Conservation (phyloP, 2,797 vertebrate species). For the Adelosebastes latens region DNA sequence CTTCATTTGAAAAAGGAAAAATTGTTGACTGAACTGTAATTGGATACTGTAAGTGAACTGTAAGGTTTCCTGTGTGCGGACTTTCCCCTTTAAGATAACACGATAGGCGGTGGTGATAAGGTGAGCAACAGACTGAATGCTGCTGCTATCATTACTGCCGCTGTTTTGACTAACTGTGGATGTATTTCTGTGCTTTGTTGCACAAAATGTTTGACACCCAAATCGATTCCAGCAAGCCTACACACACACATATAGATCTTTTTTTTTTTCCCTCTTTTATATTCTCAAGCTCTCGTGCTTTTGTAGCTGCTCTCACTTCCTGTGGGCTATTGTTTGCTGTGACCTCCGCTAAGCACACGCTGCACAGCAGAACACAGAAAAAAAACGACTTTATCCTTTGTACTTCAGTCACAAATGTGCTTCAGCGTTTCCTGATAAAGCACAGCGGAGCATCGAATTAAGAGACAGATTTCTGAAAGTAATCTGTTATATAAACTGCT, state of each 20-base stretch:
- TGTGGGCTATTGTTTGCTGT: slow-evolving; percentile 61
- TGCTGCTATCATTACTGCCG: slow-evolving; percentile 3
- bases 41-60: slow-evolving; percentile 71
- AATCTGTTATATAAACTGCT: slow-evolving; percentile 59
- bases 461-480: slow-evolving; percentile 46
- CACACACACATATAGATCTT: neutral
- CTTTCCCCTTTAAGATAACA: slow-evolving; percentile 77
- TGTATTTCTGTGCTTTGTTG: neutral
- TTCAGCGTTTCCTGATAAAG: slow-evolving; percentile 56
- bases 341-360: slow-evolving; percentile 53
- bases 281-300: slow-evolving; percentile 8
- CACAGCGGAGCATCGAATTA: slow-evolving; percentile 28
- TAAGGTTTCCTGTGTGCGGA: slow-evolving; percentile 72
- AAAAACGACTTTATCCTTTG: slow-evolving; percentile 66
- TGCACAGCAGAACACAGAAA: slow-evolving; percentile 36
- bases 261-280: slow-evolving; percentile 8
- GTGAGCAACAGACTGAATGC: slow-evolving; percentile 23
- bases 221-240: neutral
- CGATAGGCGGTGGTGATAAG: slow-evolving; percentile 44
- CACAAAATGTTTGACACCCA: slow-evolving; percentile 1
- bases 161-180: slow-evolving; percentile 23
- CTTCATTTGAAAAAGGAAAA: slow-evolving; percentile 76
- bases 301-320: slow-evolving; percentile 60
- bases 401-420: slow-evolving; percentile 53
- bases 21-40: slow-evolving; percentile 65